Base-by-base conservation (phyloP, 2,113 vertebrate species). In the Nerophis lumbriciformis region DNA sequence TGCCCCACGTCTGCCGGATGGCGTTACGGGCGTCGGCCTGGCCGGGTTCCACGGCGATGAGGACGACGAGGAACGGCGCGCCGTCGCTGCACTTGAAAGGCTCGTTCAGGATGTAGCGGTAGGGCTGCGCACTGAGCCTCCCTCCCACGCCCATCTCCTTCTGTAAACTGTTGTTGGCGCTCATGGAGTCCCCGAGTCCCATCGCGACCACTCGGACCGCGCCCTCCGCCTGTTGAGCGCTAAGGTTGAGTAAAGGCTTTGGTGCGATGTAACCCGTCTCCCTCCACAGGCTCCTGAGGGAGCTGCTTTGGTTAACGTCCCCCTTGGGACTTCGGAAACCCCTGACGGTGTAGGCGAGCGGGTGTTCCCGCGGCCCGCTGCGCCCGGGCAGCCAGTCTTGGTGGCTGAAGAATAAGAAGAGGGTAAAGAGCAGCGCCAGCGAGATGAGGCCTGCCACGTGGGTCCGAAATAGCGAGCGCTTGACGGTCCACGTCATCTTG, bases 401-500 rank as follows among this genome's bases (percentile, higher is more conserved):
- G 47, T 94, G 95, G 69, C 91, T 93, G 66, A 95, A 95, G 84
- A 97, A 94, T 48, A 98, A 82, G 75, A 98, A 93, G 68, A 94
- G 72, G 50, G 94, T 92, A 49, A 98, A 95, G 72, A 99, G 90
- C 69, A 94, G 90, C n/a, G 93, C 93, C 4, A 99, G 89, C 0
- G 93, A 96, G 37, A 98, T 68, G 59, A 98, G 84, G 37, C 94
- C 95, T 0, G 93, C 90, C 53, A 95, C 93, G 3, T 95, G 97
- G 48, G 94, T 95, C 57, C 95, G 93, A 71, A 97, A 95, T 21
- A 96, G 90, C 21, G 94, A 97, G 71, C 96, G 91, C 82, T 98
- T 98, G 85, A 91, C 72, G 81, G 93, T 95, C 93, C 95, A 98
- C 86, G 92, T 95, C 94, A 97, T 95, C 87, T 97, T 98, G 81